Evolutionary conservation across 64 coral and sea anemone genomes (phyloP), one percentile per base, ranked within the genome.

Genomic region (Stichodactyla helianthus): DNA sequence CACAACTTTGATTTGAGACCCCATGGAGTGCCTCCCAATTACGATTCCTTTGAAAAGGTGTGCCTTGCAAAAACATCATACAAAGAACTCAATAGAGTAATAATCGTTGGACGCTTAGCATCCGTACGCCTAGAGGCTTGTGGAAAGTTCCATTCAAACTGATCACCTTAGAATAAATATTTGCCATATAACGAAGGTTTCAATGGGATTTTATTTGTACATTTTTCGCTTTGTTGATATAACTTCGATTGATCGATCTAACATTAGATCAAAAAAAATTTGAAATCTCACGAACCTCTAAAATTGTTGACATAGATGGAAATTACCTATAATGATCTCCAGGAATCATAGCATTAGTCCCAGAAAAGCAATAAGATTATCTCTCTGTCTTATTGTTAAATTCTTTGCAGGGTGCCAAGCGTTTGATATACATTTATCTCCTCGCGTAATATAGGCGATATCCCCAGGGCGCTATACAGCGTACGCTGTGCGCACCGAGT

Each of bases 211-310:
- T 74, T 74, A 74, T 74, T 74, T 74, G 68, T 23, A 23, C 1
- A 74, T 31, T 74, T 3, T 74, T 74, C n/a, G 4, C 26, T 28
- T 74, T 74, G 68, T 74, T 74, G n/a, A 31, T 74, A 31, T 74
- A 74, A 13, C 68, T 74, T 26, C 68, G 12, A 74, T 74, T 74
- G 68, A 74, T 74, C 68, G 68, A 74, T 74, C 68, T 74, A 74
- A 23, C 68, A 74, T 23, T 74, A 74, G 25, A 74, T 74, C 68
- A 74, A 31, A 74, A 65, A n/a, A 74, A 74, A 74, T 12, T 44
- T 74, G 7, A 74, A 74, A 74, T 74, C 25, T 74, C 68, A 28
- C 68, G 68, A 74, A 65, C 22, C 7, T 27, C 3, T 31, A 23
- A 26, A 9, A 27, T 74, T 74, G 68, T 74, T 74, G 68, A 74